Conservation (phyloP, 2,888 invertebrate species). For the Lymantria monacha region DNA sequence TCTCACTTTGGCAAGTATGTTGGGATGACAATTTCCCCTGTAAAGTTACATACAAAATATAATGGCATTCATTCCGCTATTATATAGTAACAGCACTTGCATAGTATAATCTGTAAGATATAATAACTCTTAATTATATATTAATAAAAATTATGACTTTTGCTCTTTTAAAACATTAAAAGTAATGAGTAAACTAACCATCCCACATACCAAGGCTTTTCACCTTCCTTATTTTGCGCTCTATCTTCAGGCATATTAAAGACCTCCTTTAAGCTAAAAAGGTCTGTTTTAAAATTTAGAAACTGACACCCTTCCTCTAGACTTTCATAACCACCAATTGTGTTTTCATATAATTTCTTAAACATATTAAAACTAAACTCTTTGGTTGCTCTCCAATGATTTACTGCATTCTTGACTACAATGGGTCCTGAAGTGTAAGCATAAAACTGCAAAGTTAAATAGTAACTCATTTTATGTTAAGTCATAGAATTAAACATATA, state of each 20-base stretch:
- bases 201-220: slow-evolving; percentile 93
- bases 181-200: slow-evolving; percentile 83
- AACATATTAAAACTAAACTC: slow-evolving; percentile 86
- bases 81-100: neutral
- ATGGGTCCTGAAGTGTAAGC: slow-evolving; percentile 92
- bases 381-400: slow-evolving; percentile 89
- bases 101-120: neutral
- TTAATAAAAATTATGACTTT: neutral
- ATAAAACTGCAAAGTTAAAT: slow-evolving; percentile 67
- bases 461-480: neutral
- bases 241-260: slow-evolving; percentile 88
- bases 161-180: neutral
- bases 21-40: slow-evolving; percentile 94
- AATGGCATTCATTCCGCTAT: neutral
- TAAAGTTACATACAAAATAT: slow-evolving; percentile 22
- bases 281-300: slow-evolving; percentile 91
- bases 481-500: slow-evolving; percentile 1
- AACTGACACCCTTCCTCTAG: slow-evolving; percentile 93
- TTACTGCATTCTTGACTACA: slow-evolving; percentile 88
- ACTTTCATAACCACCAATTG: slow-evolving; percentile 87
- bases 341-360: slow-evolving; percentile 85
- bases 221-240: slow-evolving; percentile 82
- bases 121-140: neutral
- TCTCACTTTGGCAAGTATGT: slow-evolving; percentile 87
- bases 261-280: slow-evolving; percentile 88